These are phyloP conservation scores for Drosophila basisetae DNA, from an alignment of 2,888 invertebrate species.

Conservation along the genomic window DNA sequence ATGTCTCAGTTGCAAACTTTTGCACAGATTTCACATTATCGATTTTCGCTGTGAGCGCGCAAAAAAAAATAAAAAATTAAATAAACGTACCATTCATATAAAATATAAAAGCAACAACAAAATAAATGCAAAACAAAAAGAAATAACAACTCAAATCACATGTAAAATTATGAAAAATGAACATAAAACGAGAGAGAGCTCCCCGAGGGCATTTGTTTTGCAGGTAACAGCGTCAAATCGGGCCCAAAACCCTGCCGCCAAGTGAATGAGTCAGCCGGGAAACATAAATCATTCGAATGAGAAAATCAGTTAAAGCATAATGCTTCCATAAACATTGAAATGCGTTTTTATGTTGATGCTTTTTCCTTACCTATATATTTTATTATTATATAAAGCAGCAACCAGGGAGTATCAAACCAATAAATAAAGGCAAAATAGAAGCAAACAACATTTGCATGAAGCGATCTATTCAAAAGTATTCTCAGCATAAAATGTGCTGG, in stretches of 20 bases:
- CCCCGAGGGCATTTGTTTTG: slow-evolving; percentile 49
- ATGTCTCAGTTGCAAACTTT: slow-evolving; percentile 48
- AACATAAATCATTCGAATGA: slow-evolving; percentile 76
- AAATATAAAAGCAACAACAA: background rate
- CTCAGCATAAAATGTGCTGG: background rate
- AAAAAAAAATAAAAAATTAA: background rate
- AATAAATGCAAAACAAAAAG: background rate
- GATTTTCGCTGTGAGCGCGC: slow-evolving; percentile 43
- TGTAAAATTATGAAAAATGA: slow-evolving; percentile 78
- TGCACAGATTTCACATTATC: slow-evolving; percentile 59
- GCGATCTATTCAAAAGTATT: slow-evolving; percentile 24
- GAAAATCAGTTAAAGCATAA: slow-evolving; percentile 78
- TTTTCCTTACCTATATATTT: background rate
- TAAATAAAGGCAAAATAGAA: slow-evolving; percentile 27
- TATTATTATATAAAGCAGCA: slow-evolving; percentile 31
- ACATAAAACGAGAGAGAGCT: slow-evolving; percentile 43
- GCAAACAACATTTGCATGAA: slow-evolving; percentile 6
- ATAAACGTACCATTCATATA: background rate
- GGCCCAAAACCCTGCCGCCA: slow-evolving; percentile 24
- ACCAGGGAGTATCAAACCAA: slow-evolving; percentile 28
- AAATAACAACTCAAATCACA: slow-evolving; percentile 61
- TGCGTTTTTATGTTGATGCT: slow-evolving; percentile 12
- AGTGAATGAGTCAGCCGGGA: slow-evolving; percentile 74
- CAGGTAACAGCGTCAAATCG: slow-evolving; percentile 20
- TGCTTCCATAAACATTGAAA: slow-evolving; percentile 53